Base-by-base conservation (phyloP, 30 jellyfish, hydroid and myxozoan genomes). In the Turritopsis dohrnii region DNA sequence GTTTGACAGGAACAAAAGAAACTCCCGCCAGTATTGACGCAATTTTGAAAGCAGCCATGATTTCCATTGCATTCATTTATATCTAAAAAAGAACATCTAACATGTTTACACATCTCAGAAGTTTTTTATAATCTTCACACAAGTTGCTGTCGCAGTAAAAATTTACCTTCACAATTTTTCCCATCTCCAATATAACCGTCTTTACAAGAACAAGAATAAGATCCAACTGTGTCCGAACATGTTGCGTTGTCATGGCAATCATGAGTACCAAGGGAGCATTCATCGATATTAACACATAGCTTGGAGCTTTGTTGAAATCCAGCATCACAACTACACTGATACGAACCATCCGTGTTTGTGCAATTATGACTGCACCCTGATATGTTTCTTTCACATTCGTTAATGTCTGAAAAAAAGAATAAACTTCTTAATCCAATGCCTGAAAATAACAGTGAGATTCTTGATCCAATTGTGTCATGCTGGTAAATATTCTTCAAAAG, bases 21-120 rank as follows among this genome's bases (percentile, higher is more conserved):
- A 27, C 77, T 69, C 9, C 77, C 77, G 17, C 30, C 77, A 69
- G 77, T 69, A 27, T 69, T 27, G 31, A 69, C 77, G 22, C 77
- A 69, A 41, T 16, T 0, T 69, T 23, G 28, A 8, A n/a, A 23
- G 30, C 77, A 69, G 19, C 30, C 30, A 1, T 69, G 77, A 69
- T 69, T 69, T 16, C 16, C 77, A 69, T n/a, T 69, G 30, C 77
- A 69, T 69, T 69, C 77, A 69, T 69, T 69, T 23, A 69, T 1
- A 69, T 69, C 77, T 69, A 69, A 69, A 69, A 19, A 9, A 69
- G 77, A 69, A 8, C n/a, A n/a, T n/a, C n/a, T n/a, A n/a, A n/a
- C n/a, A n/a, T n/a, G n/a, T n/a, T n/a, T n/a, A n/a, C n/a, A n/a
- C n/a, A n/a, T n/a, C n/a, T n/a, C n/a, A n/a, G n/a, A n/a, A 41